Evolutionary conservation across 23 tunicate genomes (phyloP).

Genomic region (Phallusia fumigata): DNA sequence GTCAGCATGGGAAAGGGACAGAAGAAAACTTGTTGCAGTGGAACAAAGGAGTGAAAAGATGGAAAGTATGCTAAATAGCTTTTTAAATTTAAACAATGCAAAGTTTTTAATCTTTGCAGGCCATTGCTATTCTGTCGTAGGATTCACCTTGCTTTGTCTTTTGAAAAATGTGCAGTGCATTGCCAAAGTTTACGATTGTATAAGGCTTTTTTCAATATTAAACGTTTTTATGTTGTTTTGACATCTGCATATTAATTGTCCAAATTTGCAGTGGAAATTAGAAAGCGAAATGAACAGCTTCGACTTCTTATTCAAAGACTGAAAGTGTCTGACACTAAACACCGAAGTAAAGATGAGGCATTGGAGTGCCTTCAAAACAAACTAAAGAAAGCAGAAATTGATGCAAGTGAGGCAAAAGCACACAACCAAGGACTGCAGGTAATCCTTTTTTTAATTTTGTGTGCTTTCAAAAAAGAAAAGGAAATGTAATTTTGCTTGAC

Average conservation of each 20-base stretch:
- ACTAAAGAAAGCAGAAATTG: conserved; percentile 33
- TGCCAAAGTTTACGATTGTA: too few relatives aligned
- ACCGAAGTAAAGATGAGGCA: conserved; percentile 50
- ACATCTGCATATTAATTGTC: neutral
- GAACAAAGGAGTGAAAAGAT: conserved; percentile 57
- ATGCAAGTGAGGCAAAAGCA: conserved; percentile 14
- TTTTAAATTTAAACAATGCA: too few relatives aligned
- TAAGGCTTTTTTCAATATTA: too few relatives aligned
- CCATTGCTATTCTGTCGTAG: neutral
- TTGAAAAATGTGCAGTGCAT: neutral
- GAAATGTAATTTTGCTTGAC: neutral
- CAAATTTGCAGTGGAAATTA: conserved; percentile 64
- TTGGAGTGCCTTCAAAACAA: conserved; percentile 42
- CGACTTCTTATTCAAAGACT: conserved; percentile 67
- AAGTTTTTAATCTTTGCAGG: neutral
- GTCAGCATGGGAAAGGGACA: conserved; percentile 80
- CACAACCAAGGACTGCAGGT: neutral
- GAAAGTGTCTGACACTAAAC: conserved; percentile 56
- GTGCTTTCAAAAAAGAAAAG: too few relatives aligned
- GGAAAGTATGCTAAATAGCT: conserved; percentile 42
- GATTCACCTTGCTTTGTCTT: neutral
- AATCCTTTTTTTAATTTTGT: neutral
- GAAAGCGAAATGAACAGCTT: conserved; percentile 75
- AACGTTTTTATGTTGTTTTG: too few relatives aligned
- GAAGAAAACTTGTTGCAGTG: conserved; percentile 39